Evolutionary conservation across 2,113 vertebrate species (phyloP).

Genomic region (Narcine bancroftii): DNA sequence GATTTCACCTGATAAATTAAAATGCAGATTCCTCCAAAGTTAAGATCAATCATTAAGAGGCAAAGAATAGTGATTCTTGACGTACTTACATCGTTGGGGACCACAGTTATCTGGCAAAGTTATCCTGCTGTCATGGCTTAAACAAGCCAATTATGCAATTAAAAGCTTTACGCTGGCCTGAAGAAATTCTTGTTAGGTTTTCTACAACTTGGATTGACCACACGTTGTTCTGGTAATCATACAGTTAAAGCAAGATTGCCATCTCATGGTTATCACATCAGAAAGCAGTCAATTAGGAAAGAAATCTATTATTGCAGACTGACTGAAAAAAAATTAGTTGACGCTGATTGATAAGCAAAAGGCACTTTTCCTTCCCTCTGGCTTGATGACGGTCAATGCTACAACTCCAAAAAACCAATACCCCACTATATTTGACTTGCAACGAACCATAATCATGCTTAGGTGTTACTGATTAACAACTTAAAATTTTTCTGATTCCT

Average conservation of each 20-base stretch:
- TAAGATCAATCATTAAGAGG: not conserved
- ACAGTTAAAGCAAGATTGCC: not conserved
- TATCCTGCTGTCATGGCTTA: not conserved
- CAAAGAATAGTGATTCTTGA: not conserved
- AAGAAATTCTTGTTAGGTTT: not conserved
- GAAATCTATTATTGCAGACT: not conserved
- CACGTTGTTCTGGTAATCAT: not conserved
- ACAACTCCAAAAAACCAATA: not conserved
- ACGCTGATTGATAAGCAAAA: not conserved
- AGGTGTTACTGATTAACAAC: not conserved
- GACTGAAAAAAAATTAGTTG: not conserved
- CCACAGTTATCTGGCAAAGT: not conserved
- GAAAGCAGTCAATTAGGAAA: not conserved
- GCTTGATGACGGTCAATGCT: not conserved
- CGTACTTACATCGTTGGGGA: not conserved
- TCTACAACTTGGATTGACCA: not conserved
- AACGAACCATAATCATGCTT: not conserved
- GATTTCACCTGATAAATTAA: not conserved
- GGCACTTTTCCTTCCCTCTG: not conserved
- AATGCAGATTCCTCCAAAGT: not conserved
- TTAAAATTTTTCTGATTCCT: not conserved
- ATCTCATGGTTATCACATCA: not conserved
- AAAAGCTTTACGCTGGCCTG: not conserved
- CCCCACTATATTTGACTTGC: not conserved
- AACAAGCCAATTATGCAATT: not conserved